Conservation (phyloP, 2,113 vertebrate genomes). For the Symphodus melops region DNA sequence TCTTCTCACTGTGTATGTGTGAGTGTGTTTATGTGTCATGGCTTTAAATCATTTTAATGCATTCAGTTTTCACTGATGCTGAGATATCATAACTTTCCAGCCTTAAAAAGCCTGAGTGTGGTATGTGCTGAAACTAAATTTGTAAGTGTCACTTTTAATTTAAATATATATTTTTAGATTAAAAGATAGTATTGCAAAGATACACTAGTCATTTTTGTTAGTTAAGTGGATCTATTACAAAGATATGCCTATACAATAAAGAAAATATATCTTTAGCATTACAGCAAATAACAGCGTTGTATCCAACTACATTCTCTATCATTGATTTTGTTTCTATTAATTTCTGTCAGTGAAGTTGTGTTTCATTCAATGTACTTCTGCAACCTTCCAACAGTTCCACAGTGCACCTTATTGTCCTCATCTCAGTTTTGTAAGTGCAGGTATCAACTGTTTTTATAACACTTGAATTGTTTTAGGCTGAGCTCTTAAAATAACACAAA, state of each 20-base stretch:
- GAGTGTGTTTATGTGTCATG: slow-evolving; percentile 9
- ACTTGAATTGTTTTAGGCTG: slow-evolving; percentile 7
- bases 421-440: background rate
- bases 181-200: background rate
- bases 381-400: background rate
- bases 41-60: slow-evolving; percentile 10
- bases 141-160: background rate
- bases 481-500: slow-evolving; percentile 28
- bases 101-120: background rate
- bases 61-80: background rate
- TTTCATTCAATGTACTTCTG: background rate
- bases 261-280: too few species aligned
- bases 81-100: slow-evolving; percentile 1
- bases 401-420: background rate
- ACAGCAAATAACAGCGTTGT: too few species aligned
- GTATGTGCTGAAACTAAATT: background rate
- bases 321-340: background rate
- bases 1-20: slow-evolving; percentile 5
- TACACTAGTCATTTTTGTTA: background rate
- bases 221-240: too few species aligned
- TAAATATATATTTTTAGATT: background rate
- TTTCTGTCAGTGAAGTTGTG: too few species aligned
- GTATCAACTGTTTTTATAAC: background rate
- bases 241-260: too few species aligned
- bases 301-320: background rate